A percentile compares a stretch with the other conserved stretches of the same genome.
phyloP scores from a whole-genome alignment of 2,113 vertebrate species.

The Ailuropoda melanoleuca region DNA sequence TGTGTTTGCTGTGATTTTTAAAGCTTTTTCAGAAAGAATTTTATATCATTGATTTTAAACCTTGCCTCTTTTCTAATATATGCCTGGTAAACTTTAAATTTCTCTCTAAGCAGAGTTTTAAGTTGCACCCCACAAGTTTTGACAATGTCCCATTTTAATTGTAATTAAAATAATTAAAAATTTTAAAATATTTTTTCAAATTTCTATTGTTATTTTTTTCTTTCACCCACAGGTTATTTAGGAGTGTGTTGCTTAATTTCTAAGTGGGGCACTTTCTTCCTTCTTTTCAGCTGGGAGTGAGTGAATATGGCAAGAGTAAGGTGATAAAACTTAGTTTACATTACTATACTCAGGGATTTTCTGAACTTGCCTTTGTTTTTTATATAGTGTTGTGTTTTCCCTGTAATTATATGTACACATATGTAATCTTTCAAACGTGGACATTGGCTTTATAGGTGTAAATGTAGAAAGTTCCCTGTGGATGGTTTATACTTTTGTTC shows the following conservation, averaged over 20 bases:
- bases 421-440: neutral
- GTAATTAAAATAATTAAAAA: neutral
- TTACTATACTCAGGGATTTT: neutral
- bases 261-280: neutral
- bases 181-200: slow-evolving; percentile 28
- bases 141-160: neutral
- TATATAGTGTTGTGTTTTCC: neutral
- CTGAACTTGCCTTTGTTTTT: neutral
- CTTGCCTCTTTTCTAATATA: neutral
- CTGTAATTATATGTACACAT: neutral
- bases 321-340: neutral
- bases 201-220: neutral
- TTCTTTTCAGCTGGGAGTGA: neutral
- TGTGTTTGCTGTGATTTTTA: neutral
- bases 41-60: neutral
- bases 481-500: neutral
- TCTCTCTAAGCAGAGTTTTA: neutral
- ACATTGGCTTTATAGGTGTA: neutral
- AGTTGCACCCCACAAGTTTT: neutral
- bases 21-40: neutral
- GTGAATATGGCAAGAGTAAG: neutral
- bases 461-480: neutral
- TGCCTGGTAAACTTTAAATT: neutral
- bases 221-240: neutral
- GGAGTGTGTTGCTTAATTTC: neutral